A percentile compares a stretch with the other conserved stretches of the same genome.
phyloP scores from a whole-genome alignment of 2,888 invertebrate genomes.

The Drosophila pseudotalamancana region DNA sequence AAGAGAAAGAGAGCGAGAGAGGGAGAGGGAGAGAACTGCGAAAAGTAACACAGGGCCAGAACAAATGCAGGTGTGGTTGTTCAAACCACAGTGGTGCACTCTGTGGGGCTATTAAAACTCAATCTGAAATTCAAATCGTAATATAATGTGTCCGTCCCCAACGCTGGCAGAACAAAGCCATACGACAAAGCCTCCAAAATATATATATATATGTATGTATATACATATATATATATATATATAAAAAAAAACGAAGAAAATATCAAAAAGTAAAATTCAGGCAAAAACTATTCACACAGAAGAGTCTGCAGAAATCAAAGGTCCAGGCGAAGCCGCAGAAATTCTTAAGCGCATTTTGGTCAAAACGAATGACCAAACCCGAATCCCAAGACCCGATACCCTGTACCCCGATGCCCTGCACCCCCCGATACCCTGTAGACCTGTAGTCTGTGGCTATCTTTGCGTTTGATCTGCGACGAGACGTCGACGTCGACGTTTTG shows the following conservation, averaged over 20 bases:
- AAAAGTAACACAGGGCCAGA: constrained; percentile 57
- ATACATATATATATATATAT: too few species aligned
- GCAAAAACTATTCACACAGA: constrained; percentile 68
- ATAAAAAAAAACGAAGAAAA: constrained; percentile 1
- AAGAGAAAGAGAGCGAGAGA: neutral
- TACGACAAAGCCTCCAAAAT: constrained; percentile 54
- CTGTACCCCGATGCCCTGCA: neutral
- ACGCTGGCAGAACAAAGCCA: constrained; percentile 53
- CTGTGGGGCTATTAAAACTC: constrained; percentile 73
- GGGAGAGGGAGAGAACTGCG: constrained; percentile 39
- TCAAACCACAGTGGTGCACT: neutral
- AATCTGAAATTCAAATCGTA: constrained; percentile 79
- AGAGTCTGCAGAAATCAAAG: constrained; percentile 51
- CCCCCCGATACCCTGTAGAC: neutral
- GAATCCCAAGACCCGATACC: neutral
- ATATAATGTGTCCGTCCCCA: constrained; percentile 59
- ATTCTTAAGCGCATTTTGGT: constrained; percentile 59
- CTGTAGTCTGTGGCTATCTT: constrained; percentile 60
- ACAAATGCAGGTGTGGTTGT: constrained; percentile 60
- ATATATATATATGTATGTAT: too few species aligned
- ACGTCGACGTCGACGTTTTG: constrained; percentile 60
- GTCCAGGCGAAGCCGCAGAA: constrained; percentile 60
- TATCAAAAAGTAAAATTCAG: constrained; percentile 1
- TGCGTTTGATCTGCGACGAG: constrained; percentile 66
- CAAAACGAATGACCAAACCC: constrained; percentile 41